Base-by-base conservation (phyloP, 2,113 vertebrate species). In the Prolemur simus region DNA sequence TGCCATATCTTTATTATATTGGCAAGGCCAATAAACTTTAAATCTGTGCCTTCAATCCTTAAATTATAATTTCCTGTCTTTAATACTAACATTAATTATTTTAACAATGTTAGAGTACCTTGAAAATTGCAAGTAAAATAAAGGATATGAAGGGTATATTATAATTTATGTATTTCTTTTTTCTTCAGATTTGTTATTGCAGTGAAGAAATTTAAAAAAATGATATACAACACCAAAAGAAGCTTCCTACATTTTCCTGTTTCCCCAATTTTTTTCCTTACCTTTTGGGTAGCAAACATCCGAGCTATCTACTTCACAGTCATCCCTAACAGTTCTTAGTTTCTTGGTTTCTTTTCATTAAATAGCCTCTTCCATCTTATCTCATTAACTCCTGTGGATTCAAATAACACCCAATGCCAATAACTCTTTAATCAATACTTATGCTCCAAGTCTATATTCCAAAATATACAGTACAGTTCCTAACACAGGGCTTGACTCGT, bases 41-140 rank as follows among this genome's bases (percentile, higher is more conserved):
- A 89, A 68, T 94, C n/a, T 83, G 21, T 58, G 29, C 56, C 34
- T 90, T 63, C 5, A 56, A 87, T 71, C 27, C 29, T 86, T 64
- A 82, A 92, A 90, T 83, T 83, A 84, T n/a, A 90, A 90, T 14
- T 91, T 52, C 42, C 56, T 90, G 11, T 73, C 37, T 82, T 93
- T 93, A 87, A 56, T 3, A 89, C 27, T 89, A 54, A 37, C 39
- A 60, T 77, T 45, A 88, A 54, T 81, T 58, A 82, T 76, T 86
- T 85, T 86, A 76, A 42, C 6, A 39, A 76, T 91, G 29, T 84
- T 60, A 56, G 3, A 25, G 23, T 77, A 37, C 11, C 29, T 68
- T 60, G 32, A 84, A 84, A 85, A 84, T 84, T 9, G 69, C 14
- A 94, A 56, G 20, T 52, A 87, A 13, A 88, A 66, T 58, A 89